Evolutionary conservation across 92 coral and sea anemone species (phyloP).

Genomic region (Porites evermanni): DNA sequence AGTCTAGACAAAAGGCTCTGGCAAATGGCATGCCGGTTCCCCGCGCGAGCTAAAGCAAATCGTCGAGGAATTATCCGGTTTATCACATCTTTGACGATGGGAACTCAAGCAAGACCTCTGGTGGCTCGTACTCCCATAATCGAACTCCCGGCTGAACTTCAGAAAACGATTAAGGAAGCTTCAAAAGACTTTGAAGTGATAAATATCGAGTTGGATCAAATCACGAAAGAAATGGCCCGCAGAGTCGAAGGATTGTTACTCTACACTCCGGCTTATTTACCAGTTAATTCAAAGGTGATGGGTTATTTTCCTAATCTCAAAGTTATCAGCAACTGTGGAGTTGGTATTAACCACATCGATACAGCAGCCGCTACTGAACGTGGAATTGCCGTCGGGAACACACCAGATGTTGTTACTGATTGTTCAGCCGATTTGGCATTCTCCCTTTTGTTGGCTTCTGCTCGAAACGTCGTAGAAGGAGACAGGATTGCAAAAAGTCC

Average conservation of each 20-base stretch:
- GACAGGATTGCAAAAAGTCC: conserved; percentile 58
- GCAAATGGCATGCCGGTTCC: no score
- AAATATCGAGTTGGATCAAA: background rate
- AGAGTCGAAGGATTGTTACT: conserved; percentile 22
- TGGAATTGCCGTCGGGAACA: conserved; percentile 74
- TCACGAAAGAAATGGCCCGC: background rate
- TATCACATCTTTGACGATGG: background rate
- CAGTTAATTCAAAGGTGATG: conserved; percentile 51
- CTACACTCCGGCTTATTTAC: background rate
- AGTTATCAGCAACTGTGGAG: conserved; percentile 62
- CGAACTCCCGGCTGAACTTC: conserved; percentile 20
- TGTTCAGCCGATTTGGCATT: conserved; percentile 79
- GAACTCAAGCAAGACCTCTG: background rate
- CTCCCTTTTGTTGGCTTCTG: conserved; percentile 81
- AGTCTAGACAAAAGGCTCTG: no score
- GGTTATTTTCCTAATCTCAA: conserved; percentile 68
- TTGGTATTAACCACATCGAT: conserved; percentile 73
- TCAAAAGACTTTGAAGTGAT: background rate
- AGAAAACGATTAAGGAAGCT: background rate
- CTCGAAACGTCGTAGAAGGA: conserved; percentile 77
- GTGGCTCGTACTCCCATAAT: conserved; percentile 24
- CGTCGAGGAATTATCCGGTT: background rate
- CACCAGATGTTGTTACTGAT: conserved; percentile 58
- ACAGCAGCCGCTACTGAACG: conserved; percentile 72
- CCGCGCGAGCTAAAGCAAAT: no score